Percentiles rank a stretch among this genome's conserved stretches.
Evolutionary conservation across 1,140 invertebrate species (phyloP).

Genomic region (Eubasilissa regina): DNA sequence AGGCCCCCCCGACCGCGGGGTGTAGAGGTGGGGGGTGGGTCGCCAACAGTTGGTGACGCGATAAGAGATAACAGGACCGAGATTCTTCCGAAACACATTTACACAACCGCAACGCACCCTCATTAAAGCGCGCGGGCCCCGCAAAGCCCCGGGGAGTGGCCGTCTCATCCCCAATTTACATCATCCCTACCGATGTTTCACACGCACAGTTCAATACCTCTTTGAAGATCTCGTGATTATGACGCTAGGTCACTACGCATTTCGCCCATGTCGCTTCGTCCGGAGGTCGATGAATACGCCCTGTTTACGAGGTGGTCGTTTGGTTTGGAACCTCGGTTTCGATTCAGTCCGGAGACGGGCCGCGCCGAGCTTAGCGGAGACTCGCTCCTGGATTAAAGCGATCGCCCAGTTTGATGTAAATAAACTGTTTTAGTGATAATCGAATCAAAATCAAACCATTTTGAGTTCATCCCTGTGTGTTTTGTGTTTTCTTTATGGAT

Average conservation of each 20-base stretch:
- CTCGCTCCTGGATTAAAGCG: not conserved
- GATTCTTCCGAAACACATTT: constrained; percentile 53
- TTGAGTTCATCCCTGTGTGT: no score
- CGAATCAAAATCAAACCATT: not conserved
- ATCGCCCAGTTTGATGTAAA: constrained; percentile 6
- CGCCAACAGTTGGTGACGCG: constrained; percentile 17
- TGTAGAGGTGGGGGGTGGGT: not conserved
- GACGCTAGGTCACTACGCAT: not conserved
- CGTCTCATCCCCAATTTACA: not conserved
- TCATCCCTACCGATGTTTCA: not conserved
- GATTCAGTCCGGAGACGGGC: not conserved
- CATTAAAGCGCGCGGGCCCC: constrained; percentile 46
- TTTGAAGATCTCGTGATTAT: not conserved
- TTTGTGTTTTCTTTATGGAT: no score
- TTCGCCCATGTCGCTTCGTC: not conserved
- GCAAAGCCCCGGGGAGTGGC: constrained; percentile 17
- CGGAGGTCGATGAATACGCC: not conserved
- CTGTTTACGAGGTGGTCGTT: constrained; percentile 4
- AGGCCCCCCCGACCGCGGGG: constrained; percentile 9
- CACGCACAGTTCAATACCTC: constrained; percentile 5
- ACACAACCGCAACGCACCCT: constrained; percentile 36
- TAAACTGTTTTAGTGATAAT: constrained; percentile 11
- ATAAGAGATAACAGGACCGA: constrained; percentile 49
- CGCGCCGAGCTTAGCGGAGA: not conserved
- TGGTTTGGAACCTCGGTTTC: not conserved